phyloP scores from a whole-genome alignment of 2,888 invertebrate genomes.

The Merodon equestris region DNA sequence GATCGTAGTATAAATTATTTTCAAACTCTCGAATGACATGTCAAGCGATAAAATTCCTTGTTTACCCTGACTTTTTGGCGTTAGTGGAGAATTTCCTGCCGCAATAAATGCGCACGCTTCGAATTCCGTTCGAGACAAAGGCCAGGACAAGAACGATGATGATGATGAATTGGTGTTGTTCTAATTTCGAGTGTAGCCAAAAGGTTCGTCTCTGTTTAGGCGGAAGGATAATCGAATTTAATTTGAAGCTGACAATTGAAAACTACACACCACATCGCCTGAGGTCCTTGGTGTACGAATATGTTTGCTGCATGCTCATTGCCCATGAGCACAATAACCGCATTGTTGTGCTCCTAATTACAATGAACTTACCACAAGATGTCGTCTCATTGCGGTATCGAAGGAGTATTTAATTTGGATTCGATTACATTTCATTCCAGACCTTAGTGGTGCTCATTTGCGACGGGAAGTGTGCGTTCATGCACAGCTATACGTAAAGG shows the following conservation, averaged over 20 bases:
- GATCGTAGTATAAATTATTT: constrained; percentile 64
- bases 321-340: constrained; percentile 28
- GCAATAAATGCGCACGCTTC: constrained; percentile 59
- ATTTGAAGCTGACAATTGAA: constrained; percentile 53
- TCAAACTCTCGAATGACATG: constrained; percentile 57
- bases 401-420: constrained; percentile 56
- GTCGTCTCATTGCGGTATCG: constrained; percentile 49
- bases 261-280: constrained; percentile 42
- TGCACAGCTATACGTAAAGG: constrained; percentile 40
- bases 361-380: constrained; percentile 56
- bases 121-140: constrained; percentile 38
- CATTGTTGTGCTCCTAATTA: constrained; percentile 27
- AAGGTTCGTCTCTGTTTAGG: constrained; percentile 31
- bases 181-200: constrained; percentile 16
- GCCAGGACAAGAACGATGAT: constrained; percentile 14
- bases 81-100: constrained; percentile 20
- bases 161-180: constrained; percentile 25
- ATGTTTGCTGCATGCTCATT: constrained; percentile 1
- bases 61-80: constrained; percentile 45
- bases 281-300: constrained; percentile 27
- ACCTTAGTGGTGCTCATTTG: constrained; percentile 51
- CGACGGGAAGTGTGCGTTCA: constrained; percentile 58
- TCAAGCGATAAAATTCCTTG: constrained; percentile 52
- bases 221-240: constrained; percentile 57
- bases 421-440: constrained; percentile 57